Conservation (phyloP, 2,797 vertebrate species). For the Amniataba percoides region DNA sequence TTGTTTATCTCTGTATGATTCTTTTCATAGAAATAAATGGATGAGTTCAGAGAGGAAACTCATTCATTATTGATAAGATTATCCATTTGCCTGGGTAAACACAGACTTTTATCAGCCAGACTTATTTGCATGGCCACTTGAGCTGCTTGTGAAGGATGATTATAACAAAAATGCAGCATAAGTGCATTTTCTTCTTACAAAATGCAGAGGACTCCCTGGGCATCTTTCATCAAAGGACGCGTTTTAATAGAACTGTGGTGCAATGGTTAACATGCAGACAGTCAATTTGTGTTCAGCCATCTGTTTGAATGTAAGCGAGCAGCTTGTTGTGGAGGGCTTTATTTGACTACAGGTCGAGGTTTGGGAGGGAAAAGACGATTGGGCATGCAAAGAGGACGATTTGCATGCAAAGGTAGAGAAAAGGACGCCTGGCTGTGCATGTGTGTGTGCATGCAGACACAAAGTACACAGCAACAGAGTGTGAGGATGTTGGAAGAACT, state of each 20-base stretch:
- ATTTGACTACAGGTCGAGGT: conserved; percentile 81
- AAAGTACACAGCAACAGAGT: neutral
- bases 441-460: conserved; percentile 6
- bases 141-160: conserved; percentile 49
- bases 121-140: conserved; percentile 58
- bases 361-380: conserved; percentile 46
- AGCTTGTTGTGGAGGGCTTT: conserved; percentile 51
- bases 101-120: conserved; percentile 51
- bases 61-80: conserved; percentile 67
- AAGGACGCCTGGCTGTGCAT: conserved; percentile 26
- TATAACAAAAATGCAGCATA: conserved; percentile 40
- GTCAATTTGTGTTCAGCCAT: conserved; percentile 51
- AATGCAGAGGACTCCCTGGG: conserved; percentile 2
- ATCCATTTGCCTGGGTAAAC: conserved; percentile 65
- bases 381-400: conserved; percentile 78
- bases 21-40: conserved; percentile 49
- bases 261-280: conserved; percentile 29
- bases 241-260: conserved; percentile 15
- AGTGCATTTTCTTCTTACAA: conserved; percentile 12
- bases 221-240: conserved; percentile 9
- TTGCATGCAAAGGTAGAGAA: conserved; percentile 75
- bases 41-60: conserved; percentile 35
- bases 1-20: conserved; percentile 36
- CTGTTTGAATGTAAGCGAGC: conserved; percentile 52
- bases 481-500: neutral